phyloP scores from a whole-genome alignment of 2,888 invertebrate genomes.

The Pharmacophagus antenor region DNA sequence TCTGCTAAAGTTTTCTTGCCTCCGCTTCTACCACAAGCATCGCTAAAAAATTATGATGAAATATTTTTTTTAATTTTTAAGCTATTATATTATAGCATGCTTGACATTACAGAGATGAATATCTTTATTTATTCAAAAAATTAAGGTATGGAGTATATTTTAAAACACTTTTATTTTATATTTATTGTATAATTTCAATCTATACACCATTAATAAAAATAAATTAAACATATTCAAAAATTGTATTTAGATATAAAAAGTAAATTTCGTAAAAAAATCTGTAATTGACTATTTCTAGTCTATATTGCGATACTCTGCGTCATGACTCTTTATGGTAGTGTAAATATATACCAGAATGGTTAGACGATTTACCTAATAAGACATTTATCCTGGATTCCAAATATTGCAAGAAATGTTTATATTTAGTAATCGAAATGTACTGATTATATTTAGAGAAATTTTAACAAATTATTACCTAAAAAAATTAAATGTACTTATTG shows the following conservation, averaged over 20 bases:
- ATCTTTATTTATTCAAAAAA: background rate
- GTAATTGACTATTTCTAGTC: background rate
- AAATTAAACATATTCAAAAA: background rate
- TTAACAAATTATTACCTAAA: too few relatives aligned
- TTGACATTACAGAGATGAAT: constrained; percentile 4
- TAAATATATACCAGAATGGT: background rate
- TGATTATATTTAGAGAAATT: too few relatives aligned
- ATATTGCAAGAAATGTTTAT: background rate
- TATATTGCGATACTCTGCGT: background rate
- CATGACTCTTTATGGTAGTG: background rate
- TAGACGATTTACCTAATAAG: background rate
- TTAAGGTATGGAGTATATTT: too few relatives aligned
- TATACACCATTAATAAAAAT: background rate
- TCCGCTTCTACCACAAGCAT: constrained; percentile 47
- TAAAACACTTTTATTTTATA: too few relatives aligned
- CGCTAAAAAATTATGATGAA: constrained; percentile 21
- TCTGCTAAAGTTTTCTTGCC: constrained; percentile 47
- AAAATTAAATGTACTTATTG: too few relatives aligned
- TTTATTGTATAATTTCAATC: background rate
- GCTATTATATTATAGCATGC: background rate
- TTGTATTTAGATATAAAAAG: background rate
- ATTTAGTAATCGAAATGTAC: too few relatives aligned
- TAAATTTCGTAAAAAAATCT: background rate
- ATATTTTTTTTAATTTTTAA: constrained; percentile 22
- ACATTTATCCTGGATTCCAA: constrained; percentile 2